These are phyloP conservation scores for Paraplagusia blochii DNA, from an alignment of 2,113 vertebrate genomes.

Conservation along the genomic window DNA sequence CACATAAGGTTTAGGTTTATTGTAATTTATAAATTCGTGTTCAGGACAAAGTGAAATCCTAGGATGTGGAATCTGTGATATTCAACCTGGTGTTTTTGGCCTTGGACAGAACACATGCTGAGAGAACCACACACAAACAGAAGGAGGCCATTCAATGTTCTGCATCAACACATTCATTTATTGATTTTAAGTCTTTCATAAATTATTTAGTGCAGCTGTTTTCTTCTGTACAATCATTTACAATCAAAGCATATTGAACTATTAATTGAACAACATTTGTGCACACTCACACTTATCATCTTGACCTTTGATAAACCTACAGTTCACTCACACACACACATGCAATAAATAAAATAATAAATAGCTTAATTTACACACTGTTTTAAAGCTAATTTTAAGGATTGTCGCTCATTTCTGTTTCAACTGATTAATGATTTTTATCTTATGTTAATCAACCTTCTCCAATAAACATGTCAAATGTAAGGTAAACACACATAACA, in stretches of 20 bases:
- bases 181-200: constrained; percentile 7
- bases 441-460: background rate
- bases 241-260: background rate
- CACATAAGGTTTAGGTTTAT: too few relatives aligned
- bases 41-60: too few relatives aligned
- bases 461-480: background rate
- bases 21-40: too few relatives aligned
- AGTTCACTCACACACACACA: background rate
- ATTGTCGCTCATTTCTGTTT: too few relatives aligned
- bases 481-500: background rate
- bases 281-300: background rate
- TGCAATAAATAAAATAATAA: constrained; percentile 38
- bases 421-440: background rate
- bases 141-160: background rate
- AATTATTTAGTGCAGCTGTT: background rate
- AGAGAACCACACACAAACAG: background rate
- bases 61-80: too few relatives aligned
- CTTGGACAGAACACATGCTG: too few relatives aligned
- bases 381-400: too few relatives aligned
- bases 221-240: background rate
- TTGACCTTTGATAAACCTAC: background rate
- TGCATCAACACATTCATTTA: background rate
- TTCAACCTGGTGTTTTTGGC: too few relatives aligned
- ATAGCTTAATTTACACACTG: constrained; percentile 22
- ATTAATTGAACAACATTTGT: background rate